Evolutionary conservation across 2,113 vertebrate genomes (phyloP).

Genomic region (Numenius arquata): DNA sequence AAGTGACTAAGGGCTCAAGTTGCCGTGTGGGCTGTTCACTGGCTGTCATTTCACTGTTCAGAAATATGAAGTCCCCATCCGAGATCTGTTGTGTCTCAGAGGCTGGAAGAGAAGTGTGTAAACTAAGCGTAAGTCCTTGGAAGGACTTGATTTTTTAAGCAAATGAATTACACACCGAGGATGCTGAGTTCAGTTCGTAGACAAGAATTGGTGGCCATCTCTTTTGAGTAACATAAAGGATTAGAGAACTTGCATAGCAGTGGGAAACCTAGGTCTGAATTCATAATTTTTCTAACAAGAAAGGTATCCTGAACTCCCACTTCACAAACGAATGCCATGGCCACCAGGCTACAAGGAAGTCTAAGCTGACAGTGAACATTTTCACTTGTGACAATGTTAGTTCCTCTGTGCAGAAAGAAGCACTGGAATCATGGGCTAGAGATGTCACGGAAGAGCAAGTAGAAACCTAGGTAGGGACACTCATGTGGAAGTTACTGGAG

Average conservation of each 20-base stretch:
- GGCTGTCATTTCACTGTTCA: not conserved
- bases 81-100: not conserved
- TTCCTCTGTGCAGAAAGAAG: not conserved
- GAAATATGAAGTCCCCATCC: not conserved
- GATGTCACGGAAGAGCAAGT: not conserved
- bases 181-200: not conserved
- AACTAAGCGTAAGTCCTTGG: not conserved
- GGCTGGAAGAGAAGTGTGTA: not conserved
- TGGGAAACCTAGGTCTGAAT: not conserved
- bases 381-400: not conserved
- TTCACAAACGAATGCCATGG: not conserved
- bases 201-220: not conserved
- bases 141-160: not conserved
- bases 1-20: not conserved
- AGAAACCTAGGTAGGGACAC: not conserved
- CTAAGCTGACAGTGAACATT: not conserved
- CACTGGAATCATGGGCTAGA: not conserved
- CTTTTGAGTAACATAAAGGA: not conserved
- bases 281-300: not conserved
- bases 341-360: not conserved
- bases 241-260: not conserved
- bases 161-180: not conserved
- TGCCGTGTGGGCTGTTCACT: not conserved
- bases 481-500: not conserved
- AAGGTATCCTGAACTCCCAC: not conserved